phyloP scores from a whole-genome alignment of 2,888 invertebrate species.

The Orchesellides sinensis region DNA sequence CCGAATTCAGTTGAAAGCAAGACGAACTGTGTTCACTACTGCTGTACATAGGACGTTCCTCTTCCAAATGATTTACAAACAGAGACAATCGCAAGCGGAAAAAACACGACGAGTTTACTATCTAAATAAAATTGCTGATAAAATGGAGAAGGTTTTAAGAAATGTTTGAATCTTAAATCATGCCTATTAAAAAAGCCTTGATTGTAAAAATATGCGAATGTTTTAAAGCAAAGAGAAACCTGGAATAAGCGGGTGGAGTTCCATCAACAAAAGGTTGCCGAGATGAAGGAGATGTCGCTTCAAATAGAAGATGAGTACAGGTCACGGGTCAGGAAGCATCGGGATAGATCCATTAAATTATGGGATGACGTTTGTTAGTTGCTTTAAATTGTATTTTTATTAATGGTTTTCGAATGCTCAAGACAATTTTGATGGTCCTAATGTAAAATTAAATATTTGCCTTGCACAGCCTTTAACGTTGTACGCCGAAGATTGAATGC shows the following conservation, averaged over 20 bases:
- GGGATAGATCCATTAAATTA: not conserved
- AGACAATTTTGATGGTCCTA: no score
- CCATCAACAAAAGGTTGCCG: not conserved
- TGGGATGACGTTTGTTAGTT: not conserved
- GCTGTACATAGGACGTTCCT: not conserved
- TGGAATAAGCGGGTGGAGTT: not conserved
- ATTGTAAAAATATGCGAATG: not conserved
- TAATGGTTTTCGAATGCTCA: not conserved
- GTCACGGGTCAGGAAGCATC: no score
- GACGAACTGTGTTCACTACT: not conserved
- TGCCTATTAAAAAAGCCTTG: no score
- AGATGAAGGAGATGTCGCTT: slow-evolving; percentile 3
- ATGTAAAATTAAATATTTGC: no score
- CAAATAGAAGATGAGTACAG: slow-evolving; percentile 16
- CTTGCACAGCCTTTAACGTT: slow-evolving; percentile 8
- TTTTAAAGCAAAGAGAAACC: not conserved
- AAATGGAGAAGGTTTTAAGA: not conserved
- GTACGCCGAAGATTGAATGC: not conserved
- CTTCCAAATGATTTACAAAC: not conserved
- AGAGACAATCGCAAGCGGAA: not conserved
- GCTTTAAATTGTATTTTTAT: not conserved
- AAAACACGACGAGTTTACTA: not conserved
- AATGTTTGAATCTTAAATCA: no score
- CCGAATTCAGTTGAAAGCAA: not conserved
- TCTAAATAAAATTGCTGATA: slow-evolving; percentile 14